Conservation (phyloP, 2,888 invertebrate genomes). For the Leucophenga maculata region DNA sequence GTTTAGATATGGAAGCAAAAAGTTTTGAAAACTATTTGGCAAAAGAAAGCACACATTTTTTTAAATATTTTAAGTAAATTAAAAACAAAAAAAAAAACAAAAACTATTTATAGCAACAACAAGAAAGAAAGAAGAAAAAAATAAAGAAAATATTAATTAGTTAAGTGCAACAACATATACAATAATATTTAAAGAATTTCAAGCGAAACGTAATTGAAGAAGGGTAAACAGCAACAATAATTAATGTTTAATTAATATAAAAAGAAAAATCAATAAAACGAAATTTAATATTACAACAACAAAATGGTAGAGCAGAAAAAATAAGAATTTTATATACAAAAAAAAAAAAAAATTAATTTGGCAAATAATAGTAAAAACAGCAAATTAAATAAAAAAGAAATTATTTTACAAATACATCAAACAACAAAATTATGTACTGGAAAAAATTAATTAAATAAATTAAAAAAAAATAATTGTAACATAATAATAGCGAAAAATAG, state of each 20-base stretch:
- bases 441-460: too few species aligned
- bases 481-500: conserved; percentile 18
- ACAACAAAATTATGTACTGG: too few species aligned
- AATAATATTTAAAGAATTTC: conserved; percentile 15
- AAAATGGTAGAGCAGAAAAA: not conserved
- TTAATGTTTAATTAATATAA: conserved; percentile 10
- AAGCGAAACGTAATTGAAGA: conserved; percentile 13
- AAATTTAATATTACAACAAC: not conserved
- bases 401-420: too few species aligned
- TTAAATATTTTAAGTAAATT: conserved; percentile 1
- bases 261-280: not conserved
- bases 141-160: not conserved
- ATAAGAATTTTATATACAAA: not conserved
- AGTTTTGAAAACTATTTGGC: conserved; percentile 17
- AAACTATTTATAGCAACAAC: not conserved
- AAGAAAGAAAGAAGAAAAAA: not conserved
- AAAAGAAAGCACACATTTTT: not conserved
- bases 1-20: not conserved
- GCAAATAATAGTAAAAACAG: not conserved
- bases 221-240: conserved; percentile 23
- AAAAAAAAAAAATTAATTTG: not conserved
- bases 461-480: too few species aligned
- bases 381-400: not conserved
- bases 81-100: too few species aligned
- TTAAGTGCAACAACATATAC: not conserved